Base-by-base conservation (phyloP, 2,797 vertebrate genomes). In the Bucorvus abyssinicus region DNA sequence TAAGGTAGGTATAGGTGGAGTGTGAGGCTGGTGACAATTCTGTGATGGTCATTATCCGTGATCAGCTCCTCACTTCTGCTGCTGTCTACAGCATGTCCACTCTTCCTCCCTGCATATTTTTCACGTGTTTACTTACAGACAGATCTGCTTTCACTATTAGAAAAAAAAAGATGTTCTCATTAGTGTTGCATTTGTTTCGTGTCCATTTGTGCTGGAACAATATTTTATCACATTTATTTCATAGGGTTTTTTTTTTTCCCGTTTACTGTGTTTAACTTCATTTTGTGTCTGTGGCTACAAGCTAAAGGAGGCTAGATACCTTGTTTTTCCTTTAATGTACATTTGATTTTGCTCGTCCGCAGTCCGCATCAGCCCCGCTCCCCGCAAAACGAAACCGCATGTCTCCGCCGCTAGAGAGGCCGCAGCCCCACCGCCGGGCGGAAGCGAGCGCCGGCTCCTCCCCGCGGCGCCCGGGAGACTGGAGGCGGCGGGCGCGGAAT, bases 1-100 rank as follows among this genome's bases (percentile, higher is more conserved):
- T 5, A 21, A 13, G 38, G 1, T 71, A 49, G 68, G 47, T 57
- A 30, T 4, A 17, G 4, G 14, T 0, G 0, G 4, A 34, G 8
- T 15, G 26, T 13, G 18, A n/a, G 7, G 14, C 1, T 32, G 9
- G 12, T 42, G 13, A 50, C 17, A 23, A 63, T 15, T 73, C 27
- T 24, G 8, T 77, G 23, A 26, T 65, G 22, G 9, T 10, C 38
- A 40, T 40, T 40, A 12, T 42, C 49, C 7, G 3, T 7, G 29
- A 70, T 23, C n/a, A 56, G 40, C 26, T 56, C 29, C 40, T 15
- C 17, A 1, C 5, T n/a, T 61, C 30, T 23, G 14, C 47, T 74
- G 27, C 55, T 19, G 29, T 30, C 29, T 10, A 5, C 12, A 13
- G 42, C 38, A 50, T 70, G 18, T 16, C 10, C 1, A 6, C 10